Base-by-base conservation (phyloP, 2,888 invertebrate species). In the Caenorhabditis sp. region DNA sequence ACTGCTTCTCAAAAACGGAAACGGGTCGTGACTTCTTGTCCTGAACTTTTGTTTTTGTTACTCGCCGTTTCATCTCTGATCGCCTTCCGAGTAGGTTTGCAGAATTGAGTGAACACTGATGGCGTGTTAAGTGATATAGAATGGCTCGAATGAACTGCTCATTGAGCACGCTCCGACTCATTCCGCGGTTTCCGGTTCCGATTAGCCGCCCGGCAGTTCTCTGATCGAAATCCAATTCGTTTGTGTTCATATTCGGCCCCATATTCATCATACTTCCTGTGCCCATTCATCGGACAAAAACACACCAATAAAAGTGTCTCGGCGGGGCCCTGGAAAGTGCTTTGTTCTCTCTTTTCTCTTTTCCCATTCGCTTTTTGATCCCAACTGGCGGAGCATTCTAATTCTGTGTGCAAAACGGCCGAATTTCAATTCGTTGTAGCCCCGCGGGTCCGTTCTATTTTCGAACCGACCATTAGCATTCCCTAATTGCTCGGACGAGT, bases 391-490 rank as follows among this genome's bases (percentile, higher is more conserved):
- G n/a, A 22, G 3, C 41, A 41, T 56, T 20, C 22, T 20, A 17
- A 24, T 24, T 59, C 55, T 39, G 24, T 26, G 9, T 43, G 56
- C 43, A 48, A 48, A 48, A 48, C 48, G 48, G 11, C 46, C n/a
- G 22, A 43, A 45, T 45, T 46, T 59, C 46, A 43, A 46, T 35
- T 59, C 46, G 27, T 30, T 20, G 17, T 37, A 24, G 13, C 37
- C n/a, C 9, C 13, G 4, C 13, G 35, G 9, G 13, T 24, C 46
- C 48, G 59, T 59, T 61, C 61, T 48, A 61, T 46, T 48, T 61
- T 26, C 27, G 61, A 61, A 55, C 26, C 46, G 22, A 11, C 48
- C 61, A 61, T 61, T 61, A 61, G 61, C 61, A 61, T 61, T 61
- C 48, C 39, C 61, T 61, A 61, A 61, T 61, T 61, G 61, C 61